Evolutionary conservation across 2,888 invertebrate species (phyloP).

Genomic region (Diarsia brunnea): DNA sequence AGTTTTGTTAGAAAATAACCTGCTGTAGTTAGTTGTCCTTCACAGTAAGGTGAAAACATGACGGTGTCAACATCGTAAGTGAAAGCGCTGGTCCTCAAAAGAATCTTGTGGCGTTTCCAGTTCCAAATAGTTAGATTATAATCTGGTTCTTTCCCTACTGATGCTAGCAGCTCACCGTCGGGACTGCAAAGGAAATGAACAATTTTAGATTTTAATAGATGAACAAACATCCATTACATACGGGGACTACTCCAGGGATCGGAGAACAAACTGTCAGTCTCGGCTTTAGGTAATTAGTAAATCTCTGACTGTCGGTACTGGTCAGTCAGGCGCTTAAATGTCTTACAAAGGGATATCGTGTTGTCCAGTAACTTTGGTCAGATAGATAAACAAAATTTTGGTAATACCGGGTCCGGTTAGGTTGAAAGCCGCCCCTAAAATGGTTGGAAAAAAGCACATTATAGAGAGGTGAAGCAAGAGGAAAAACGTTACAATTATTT

Average conservation of each 20-base stretch:
- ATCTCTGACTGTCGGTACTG: neutral
- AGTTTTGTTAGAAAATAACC: conserved; percentile 84
- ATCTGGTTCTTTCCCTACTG: conserved; percentile 96
- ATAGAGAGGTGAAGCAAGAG: neutral
- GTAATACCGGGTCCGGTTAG: neutral
- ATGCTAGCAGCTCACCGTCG: conserved; percentile 94
- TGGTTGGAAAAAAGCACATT: neutral
- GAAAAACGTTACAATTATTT: too few relatives aligned
- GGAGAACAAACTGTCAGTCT: neutral
- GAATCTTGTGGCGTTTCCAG: conserved; percentile 94
- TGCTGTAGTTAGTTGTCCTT: conserved; percentile 94
- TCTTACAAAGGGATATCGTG: neutral
- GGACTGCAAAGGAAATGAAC: conserved; percentile 90
- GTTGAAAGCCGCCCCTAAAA: neutral
- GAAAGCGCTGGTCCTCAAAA: conserved; percentile 95
- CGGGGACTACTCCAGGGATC: neutral
- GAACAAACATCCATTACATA: neutral
- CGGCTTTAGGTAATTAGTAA: neutral
- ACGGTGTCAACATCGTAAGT: conserved; percentile 95
- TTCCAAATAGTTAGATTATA: conserved; percentile 97
- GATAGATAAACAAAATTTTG: neutral
- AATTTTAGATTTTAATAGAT: neutral
- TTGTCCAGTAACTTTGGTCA: neutral
- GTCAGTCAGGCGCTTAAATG: neutral
- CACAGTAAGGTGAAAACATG: conserved; percentile 95